phyloP scores from a whole-genome alignment of 2,888 invertebrate species.

The Formica aserva region DNA sequence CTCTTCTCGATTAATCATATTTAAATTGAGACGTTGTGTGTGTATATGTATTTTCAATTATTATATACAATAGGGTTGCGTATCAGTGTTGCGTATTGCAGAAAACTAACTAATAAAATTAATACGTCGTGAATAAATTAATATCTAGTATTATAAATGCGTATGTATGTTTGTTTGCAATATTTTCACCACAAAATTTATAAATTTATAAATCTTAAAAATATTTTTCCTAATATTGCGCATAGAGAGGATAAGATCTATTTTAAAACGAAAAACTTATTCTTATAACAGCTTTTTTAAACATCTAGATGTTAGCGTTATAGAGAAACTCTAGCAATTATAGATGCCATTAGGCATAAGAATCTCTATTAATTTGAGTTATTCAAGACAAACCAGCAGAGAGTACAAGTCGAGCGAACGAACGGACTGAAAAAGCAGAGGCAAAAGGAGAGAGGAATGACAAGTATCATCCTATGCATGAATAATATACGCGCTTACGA shows the following conservation, averaged over 20 bases:
- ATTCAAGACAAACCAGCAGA: slow-evolving; percentile 40
- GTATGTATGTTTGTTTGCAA: neutral
- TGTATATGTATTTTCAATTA: neutral
- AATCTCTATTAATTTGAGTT: slow-evolving; percentile 51
- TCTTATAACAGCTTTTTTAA: neutral
- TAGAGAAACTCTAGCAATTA: neutral
- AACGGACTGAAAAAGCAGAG: neutral
- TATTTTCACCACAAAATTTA: neutral
- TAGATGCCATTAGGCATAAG: neutral
- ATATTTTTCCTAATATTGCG: neutral
- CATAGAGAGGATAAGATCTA: neutral
- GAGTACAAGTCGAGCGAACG: neutral
- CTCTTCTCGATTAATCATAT: slow-evolving; percentile 16
- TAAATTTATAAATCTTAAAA: neutral
- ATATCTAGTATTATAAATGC: neutral
- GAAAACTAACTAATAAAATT: slow-evolving; percentile 13
- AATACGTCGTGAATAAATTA: neutral
- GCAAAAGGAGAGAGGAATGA: slow-evolving; percentile 41
- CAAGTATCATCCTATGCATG: slow-evolving; percentile 73
- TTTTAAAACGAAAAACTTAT: neutral
- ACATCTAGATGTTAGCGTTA: neutral
- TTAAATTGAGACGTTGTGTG: slow-evolving; percentile 8
- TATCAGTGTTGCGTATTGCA: neutral
- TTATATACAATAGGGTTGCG: neutral
- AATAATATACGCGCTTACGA: slow-evolving; percentile 78